phyloP scores from a whole-genome alignment of 1,140 invertebrate species.

The Cylas formicarius region DNA sequence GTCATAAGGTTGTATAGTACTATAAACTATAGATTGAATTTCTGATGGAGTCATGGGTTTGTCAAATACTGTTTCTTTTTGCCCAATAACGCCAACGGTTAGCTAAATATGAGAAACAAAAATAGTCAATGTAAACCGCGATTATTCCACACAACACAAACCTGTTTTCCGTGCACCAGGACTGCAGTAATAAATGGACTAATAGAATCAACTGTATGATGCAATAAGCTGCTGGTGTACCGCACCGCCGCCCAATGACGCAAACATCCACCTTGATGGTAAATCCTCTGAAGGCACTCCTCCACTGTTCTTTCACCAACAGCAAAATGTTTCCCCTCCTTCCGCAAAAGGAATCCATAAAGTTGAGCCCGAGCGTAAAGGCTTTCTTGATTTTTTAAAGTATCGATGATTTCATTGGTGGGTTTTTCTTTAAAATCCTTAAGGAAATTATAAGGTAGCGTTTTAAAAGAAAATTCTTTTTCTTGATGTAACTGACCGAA shows the following conservation, averaged over 20 bases:
- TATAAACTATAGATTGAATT: slow-evolving; percentile 81
- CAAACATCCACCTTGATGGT: slow-evolving; percentile 77
- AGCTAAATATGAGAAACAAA: slow-evolving; percentile 51
- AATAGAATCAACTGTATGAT: slow-evolving; percentile 94
- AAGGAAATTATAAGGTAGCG: slow-evolving; percentile 13
- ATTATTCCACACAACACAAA: slow-evolving; percentile 38
- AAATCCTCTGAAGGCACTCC: slow-evolving; percentile 64
- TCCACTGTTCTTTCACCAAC: slow-evolving; percentile 53
- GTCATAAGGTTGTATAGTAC: slow-evolving; percentile 79
- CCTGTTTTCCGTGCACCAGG: slow-evolving; percentile 94
- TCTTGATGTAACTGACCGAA: slow-evolving; percentile 44
- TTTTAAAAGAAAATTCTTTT: slow-evolving; percentile 1
- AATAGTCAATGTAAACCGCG: neutral
- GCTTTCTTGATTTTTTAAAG: slow-evolving; percentile 60
- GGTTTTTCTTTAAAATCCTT: slow-evolving; percentile 51
- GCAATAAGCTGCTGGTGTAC: slow-evolving; percentile 85
- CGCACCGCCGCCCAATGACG: slow-evolving; percentile 91
- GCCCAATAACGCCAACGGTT: slow-evolving; percentile 89
- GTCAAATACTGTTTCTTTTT: slow-evolving; percentile 91
- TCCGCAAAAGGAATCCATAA: slow-evolving; percentile 74
- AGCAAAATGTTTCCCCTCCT: slow-evolving; percentile 75
- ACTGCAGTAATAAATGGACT: slow-evolving; percentile 97
- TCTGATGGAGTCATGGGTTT: slow-evolving; percentile 93
- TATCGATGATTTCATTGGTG: slow-evolving; percentile 66
- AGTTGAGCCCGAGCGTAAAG: slow-evolving; percentile 76